A percentile compares a stretch with the other conserved stretches of the same genome.
These are phyloP conservation scores for Leptopilina clavipes DNA, from an alignment of 1,140 invertebrate genomes.

Conservation along the genomic window DNA sequence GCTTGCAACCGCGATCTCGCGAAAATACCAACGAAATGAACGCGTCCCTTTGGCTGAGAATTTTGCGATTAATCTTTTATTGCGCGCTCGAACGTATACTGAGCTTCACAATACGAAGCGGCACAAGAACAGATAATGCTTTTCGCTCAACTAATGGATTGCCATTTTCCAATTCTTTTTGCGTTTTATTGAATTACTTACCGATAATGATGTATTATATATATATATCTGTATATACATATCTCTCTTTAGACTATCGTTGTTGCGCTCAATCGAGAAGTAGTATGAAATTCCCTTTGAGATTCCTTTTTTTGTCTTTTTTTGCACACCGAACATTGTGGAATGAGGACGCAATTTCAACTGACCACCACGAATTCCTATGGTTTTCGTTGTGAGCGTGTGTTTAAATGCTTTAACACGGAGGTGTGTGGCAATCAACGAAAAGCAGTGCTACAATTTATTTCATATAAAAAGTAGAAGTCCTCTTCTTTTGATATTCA, in stretches of 20 bases:
- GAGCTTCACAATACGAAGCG: constrained; percentile 23
- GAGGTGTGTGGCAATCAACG: constrained; percentile 2
- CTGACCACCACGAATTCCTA: constrained; percentile 4
- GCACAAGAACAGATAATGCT: constrained; percentile 30
- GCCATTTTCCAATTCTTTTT: constrained; percentile 25
- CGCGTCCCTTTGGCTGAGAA: constrained; percentile 28
- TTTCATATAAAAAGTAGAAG: background rate
- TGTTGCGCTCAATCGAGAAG: background rate
- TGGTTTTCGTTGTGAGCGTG: background rate
- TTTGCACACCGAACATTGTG: background rate
- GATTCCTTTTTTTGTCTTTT: background rate
- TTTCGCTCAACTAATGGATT: constrained; percentile 35
- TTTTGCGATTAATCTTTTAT: constrained; percentile 35
- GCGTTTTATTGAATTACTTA: background rate
- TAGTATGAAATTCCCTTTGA: background rate
- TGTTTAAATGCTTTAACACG: background rate
- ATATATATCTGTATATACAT: background rate
- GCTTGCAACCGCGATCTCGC: constrained; percentile 5
- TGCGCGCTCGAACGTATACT: constrained; percentile 19
- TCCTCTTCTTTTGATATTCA: background rate
- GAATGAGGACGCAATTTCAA: background rate
- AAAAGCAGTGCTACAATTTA: constrained; percentile 13
- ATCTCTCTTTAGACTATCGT: background rate
- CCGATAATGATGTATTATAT: constrained; percentile 8
- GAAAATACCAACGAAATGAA: constrained; percentile 29